These are phyloP conservation scores for Cyclophora albipunctata DNA, from an alignment of 2,888 invertebrate genomes.

Conservation along the genomic window DNA sequence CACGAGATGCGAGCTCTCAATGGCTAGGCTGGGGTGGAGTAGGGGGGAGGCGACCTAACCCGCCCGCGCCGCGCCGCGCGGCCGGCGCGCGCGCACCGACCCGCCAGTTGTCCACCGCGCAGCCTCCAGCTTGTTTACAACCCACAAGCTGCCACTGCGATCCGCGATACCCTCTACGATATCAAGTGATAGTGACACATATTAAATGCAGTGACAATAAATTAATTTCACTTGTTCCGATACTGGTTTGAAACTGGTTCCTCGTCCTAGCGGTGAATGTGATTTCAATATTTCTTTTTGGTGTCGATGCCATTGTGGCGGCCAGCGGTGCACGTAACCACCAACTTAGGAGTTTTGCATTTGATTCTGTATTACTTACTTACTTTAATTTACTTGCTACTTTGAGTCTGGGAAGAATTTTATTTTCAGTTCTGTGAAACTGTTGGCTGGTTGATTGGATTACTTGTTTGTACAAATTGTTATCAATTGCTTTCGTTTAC, in stretches of 20 bases:
- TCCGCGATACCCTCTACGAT: constrained; percentile 17
- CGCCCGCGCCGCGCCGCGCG: constrained; percentile 30
- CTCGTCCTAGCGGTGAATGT: constrained; percentile 6
- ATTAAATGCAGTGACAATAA: constrained; percentile 20
- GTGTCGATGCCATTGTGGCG: constrained; percentile 33
- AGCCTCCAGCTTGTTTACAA: constrained; percentile 72
- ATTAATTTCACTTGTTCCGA: constrained; percentile 9
- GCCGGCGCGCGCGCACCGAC: constrained; percentile 63
- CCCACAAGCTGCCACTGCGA: no score
- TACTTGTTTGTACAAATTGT: constrained; percentile 6
- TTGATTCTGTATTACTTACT: constrained; percentile 14
- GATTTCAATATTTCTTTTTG: constrained; percentile 23
- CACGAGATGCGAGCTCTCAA: constrained; percentile 46
- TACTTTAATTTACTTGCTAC: no score
- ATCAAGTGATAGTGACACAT: constrained; percentile 15
- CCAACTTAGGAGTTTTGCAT: constrained; percentile 40
- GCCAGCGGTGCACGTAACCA: constrained; percentile 25
- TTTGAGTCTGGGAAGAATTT: no score
- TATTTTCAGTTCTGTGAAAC: constrained; percentile 7
- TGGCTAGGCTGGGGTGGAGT: constrained; percentile 36
- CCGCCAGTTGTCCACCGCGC: constrained; percentile 68
- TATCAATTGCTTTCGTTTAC: constrained; percentile 12
- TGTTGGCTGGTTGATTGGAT: constrained; percentile 7
- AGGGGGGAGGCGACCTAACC: constrained; percentile 47
- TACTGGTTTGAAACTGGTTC: constrained; percentile 15